A percentile compares a stretch with the other conserved stretches of the same genome.
Evolutionary conservation across 1,140 invertebrate genomes (phyloP).

Genomic region (Berghia stephanieae): DNA sequence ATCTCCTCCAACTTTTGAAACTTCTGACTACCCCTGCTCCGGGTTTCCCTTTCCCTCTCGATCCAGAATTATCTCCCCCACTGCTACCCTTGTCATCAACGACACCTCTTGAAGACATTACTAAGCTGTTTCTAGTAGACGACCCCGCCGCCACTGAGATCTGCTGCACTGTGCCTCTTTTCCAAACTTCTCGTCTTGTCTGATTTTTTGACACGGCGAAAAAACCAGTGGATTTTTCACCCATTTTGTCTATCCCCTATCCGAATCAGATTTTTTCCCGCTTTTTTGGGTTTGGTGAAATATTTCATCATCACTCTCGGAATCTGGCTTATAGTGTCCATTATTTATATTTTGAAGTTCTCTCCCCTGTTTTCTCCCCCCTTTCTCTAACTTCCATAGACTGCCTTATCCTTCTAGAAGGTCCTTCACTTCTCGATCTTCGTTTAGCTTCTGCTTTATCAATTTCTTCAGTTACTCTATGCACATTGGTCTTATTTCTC

Average conservation of each 20-base stretch:
- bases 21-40: constrained; percentile 42
- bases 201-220: constrained; percentile 29
- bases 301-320: constrained; percentile 40
- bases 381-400: constrained; percentile 34
- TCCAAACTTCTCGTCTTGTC: constrained; percentile 45
- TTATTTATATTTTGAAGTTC: neutral
- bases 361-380: constrained; percentile 29
- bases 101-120: constrained; percentile 29
- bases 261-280: constrained; percentile 50
- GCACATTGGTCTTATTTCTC: constrained; percentile 10
- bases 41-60: constrained; percentile 17
- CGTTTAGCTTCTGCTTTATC: constrained; percentile 41
- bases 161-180: constrained; percentile 30
- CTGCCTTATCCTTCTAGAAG: constrained; percentile 33
- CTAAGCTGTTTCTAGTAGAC: constrained; percentile 29
- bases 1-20: constrained; percentile 60
- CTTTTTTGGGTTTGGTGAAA: constrained; percentile 26
- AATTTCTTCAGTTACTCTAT: constrained; percentile 18
- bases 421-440: constrained; percentile 56
- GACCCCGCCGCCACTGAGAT: constrained; percentile 23
- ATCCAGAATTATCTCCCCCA: constrained; percentile 30
- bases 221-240: constrained; percentile 56
- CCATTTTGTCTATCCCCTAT: constrained; percentile 50
- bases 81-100: constrained; percentile 20
- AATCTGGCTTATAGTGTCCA: constrained; percentile 5